Evolutionary conservation across 2,113 vertebrate genomes (phyloP).

Genomic region (Microcebus jonahi): DNA sequence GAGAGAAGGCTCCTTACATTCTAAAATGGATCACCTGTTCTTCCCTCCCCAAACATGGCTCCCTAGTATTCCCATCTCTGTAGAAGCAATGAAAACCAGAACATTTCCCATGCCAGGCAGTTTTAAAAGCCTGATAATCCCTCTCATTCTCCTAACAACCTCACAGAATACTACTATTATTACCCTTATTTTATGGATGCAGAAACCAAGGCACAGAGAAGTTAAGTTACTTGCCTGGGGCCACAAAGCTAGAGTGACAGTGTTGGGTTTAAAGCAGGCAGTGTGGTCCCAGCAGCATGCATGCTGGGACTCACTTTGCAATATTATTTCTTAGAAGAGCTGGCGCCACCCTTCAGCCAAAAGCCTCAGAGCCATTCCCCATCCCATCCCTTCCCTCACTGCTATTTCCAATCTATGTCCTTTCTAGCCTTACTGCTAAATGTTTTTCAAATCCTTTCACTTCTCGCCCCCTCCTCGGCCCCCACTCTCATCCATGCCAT

Average conservation of each 20-base stretch:
- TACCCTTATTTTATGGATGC: background rate
- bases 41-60: background rate
- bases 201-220: conserved; percentile 7
- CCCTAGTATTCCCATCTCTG: background rate
- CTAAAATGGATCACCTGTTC: background rate
- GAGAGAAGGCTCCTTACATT: background rate
- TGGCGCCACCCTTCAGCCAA: background rate
- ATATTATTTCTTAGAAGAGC: background rate
- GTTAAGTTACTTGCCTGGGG: background rate
- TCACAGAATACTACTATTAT: background rate
- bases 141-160: background rate
- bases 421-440: background rate
- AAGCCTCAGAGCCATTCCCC: background rate
- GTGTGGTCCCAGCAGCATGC: background rate
- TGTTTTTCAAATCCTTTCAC: background rate
- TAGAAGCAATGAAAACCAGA: background rate
- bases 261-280: background rate
- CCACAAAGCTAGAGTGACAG: conserved; percentile 2
- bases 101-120: background rate
- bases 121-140: background rate
- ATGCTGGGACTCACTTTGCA: background rate
- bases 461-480: background rate
- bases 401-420: background rate
- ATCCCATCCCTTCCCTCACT: background rate
- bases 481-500: background rate